Evolutionary conservation across 2,797 vertebrate genomes (phyloP).

Genomic region (Acrossocheilus fasciatus): DNA sequence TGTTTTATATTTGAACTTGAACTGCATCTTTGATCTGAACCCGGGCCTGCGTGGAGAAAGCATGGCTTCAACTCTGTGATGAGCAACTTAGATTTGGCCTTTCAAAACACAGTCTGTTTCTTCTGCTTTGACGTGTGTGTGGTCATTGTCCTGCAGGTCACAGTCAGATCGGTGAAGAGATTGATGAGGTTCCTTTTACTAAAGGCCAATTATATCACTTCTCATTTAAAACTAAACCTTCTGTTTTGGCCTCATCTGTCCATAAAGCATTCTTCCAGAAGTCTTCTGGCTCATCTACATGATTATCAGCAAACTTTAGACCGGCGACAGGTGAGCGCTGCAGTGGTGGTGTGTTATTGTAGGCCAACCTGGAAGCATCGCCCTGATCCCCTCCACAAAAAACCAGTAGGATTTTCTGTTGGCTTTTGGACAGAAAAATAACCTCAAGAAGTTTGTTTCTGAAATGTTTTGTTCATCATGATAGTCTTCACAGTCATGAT

Average conservation of each 20-base stretch:
- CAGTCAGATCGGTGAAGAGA: neutral
- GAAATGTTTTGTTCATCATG: neutral
- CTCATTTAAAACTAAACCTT: neutral
- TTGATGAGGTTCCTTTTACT: neutral
- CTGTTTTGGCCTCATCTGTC: neutral
- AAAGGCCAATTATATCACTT: neutral
- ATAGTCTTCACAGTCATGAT: neutral
- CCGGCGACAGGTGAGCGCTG: neutral
- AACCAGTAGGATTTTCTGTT: neutral
- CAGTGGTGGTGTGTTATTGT: neutral
- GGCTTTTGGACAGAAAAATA: neutral
- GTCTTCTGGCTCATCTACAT: neutral
- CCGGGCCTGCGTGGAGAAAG: neutral
- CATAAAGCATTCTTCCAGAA: neutral
- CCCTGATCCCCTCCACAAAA: neutral
- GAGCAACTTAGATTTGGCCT: too few species aligned
- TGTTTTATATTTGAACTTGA: neutral
- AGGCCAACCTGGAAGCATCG: neutral
- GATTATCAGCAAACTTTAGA: neutral
- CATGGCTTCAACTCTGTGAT: neutral
- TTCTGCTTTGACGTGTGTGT: neutral
- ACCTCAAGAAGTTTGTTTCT: neutral
- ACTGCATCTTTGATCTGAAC: neutral
- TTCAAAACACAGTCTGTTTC: neutral
- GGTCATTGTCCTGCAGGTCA: neutral